Evolutionary conservation across 1,140 invertebrate genomes (phyloP), one percentile per base, ranked within the genome.

Genomic region (Meloidogyne exigua): DNA sequence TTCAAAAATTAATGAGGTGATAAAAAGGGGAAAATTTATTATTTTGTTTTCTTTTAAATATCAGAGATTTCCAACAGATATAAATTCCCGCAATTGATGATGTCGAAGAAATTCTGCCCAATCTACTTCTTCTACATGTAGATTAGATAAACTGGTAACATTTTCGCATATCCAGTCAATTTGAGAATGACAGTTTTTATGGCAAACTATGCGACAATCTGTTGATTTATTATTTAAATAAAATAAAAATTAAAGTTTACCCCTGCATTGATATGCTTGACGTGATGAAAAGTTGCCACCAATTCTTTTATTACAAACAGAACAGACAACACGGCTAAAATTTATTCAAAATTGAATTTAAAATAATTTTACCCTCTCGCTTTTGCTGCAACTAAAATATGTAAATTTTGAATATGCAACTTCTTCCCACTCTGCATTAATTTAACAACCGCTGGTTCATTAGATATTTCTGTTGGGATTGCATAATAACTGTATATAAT

Each of bases 401-500:
- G 71, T 21, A 15, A 26, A 25, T 73, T 65, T 23, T 18, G 39
- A n/a, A 73, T 73, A 12, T 73, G 71, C 2, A 73, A 36, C 21
- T 73, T 73, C 28, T 73, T 73, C 11, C 71, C 71, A 65, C 71
- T 73, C 36, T 73, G 71, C 71, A 73, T 73, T 65, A 73, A 39
- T 32, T 73, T 73, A 36, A 73, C 57, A 62, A 73, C 71, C 13
- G 71, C 71, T 21, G 71, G 71, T 65, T 73, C 71, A 21, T 42
- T 21, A 28, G 39, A 36, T 11, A 73, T 65, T 36, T 73, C 71
- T 28, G 71, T 1, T 32, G 71, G 71, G 11, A 73, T 73, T 25
- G 57, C 2, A 32, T 73, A 73, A 32, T 62, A 70, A 26, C 68
- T n/a, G n/a, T n/a, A n/a, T n/a, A n/a, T n/a, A n/a, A n/a, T n/a